phyloP scores from a whole-genome alignment of 2,797 vertebrate genomes.

The Gymnoscopelus braueri region DNA sequence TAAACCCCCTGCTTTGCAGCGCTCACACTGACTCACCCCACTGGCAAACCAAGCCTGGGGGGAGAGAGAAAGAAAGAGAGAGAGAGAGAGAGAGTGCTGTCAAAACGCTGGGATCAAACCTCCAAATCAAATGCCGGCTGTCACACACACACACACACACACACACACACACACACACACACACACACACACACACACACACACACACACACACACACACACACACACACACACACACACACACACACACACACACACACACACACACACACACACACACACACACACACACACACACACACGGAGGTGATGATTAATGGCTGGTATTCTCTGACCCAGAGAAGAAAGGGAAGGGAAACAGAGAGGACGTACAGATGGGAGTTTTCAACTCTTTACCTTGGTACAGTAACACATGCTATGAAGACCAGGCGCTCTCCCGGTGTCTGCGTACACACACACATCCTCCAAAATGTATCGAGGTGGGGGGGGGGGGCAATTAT shows the following conservation, averaged over 20 bases:
- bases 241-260: slow-evolving; percentile 22
- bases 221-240: slow-evolving; percentile 40
- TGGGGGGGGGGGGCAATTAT: slow-evolving; percentile 49
- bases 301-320: slow-evolving; percentile 84
- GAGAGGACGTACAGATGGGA: slow-evolving; percentile 67
- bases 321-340: slow-evolving; percentile 78
- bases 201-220: slow-evolving; percentile 10
- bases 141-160: slow-evolving; percentile 56
- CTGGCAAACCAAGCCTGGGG: slow-evolving; percentile 43
- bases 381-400: slow-evolving; percentile 76
- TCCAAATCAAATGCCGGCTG: slow-evolving; percentile 73
- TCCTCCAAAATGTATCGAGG: no score
- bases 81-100: slow-evolving; percentile 68
- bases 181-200: slow-evolving; percentile 39
- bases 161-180: no score
- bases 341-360: slow-evolving; percentile 59
- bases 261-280: slow-evolving; percentile 42
- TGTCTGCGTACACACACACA: slow-evolving; percentile 19
- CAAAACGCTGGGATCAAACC: slow-evolving; percentile 72
- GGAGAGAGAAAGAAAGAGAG: not conserved
- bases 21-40: slow-evolving; percentile 62
- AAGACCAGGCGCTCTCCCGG: slow-evolving; percentile 55
- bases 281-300: slow-evolving; percentile 4
- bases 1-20: slow-evolving; percentile 22
- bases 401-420: slow-evolving; percentile 73